Conservation (phyloP, 2,113 vertebrate species). For the Ctenodactylus gundi region DNA sequence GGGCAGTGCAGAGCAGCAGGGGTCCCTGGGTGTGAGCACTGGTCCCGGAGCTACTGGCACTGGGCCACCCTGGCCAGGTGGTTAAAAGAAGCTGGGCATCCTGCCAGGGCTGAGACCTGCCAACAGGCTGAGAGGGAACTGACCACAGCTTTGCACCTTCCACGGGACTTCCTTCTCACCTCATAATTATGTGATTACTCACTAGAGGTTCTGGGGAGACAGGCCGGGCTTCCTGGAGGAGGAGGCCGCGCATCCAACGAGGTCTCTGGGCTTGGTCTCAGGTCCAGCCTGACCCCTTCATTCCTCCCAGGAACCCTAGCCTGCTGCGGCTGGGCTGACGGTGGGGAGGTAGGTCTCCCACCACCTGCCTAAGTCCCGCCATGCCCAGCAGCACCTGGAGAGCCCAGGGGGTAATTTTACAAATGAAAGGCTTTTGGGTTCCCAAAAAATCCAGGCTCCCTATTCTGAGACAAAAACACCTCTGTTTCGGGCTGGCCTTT, state of each 20-base stretch:
- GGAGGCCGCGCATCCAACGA: not conserved
- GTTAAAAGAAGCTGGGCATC: slow-evolving; percentile 6
- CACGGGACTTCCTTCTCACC: slow-evolving; percentile 56
- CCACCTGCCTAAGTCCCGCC: not conserved
- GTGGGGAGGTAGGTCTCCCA: not conserved
- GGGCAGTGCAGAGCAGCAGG: not conserved
- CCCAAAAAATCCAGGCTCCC: slow-evolving; percentile 24
- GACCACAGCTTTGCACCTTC: slow-evolving; percentile 54
- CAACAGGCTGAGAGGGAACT: slow-evolving; percentile 31
- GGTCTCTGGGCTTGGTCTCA: not conserved
- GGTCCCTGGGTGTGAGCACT: not conserved
- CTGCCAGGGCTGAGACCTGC: not conserved
- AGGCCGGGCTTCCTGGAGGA: not conserved
- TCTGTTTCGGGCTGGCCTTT: slow-evolving; percentile 36
- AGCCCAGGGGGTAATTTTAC: slow-evolving; percentile 50
- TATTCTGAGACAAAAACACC: slow-evolving; percentile 62
- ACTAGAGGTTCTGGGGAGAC: not conserved
- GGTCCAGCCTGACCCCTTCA: not conserved
- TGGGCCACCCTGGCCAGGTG: not conserved
- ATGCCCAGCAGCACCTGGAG: not conserved
- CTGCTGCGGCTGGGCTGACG: not conserved
- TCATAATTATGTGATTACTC: slow-evolving; percentile 71
- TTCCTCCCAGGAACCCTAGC: not conserved
- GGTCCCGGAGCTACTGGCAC: not conserved
- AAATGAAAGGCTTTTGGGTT: slow-evolving; percentile 52